phyloP scores from a whole-genome alignment of 2,888 invertebrate species.

The Euzetes globulus region DNA sequence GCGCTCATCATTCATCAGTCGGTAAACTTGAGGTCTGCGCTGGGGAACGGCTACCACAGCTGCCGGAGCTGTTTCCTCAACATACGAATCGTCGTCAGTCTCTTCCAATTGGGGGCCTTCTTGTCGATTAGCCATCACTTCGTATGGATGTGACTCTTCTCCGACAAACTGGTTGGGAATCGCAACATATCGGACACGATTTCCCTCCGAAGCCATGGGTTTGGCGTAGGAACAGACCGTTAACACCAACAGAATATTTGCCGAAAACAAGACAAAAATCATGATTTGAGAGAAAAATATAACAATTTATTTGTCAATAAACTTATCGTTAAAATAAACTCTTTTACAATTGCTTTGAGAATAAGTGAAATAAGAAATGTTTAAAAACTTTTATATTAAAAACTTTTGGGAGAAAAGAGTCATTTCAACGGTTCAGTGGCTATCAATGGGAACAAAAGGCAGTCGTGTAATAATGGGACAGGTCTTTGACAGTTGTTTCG shows the following conservation, averaged over 20 bases:
- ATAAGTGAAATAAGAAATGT: no score
- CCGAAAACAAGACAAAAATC: no score
- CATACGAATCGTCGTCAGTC: conserved; percentile 4
- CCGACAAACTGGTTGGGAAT: background rate
- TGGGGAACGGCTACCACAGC: background rate
- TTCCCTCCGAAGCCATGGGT: background rate
- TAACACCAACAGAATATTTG: background rate
- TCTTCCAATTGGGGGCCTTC: background rate
- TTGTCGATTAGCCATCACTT: background rate
- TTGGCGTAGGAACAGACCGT: background rate
- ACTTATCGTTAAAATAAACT: no score
- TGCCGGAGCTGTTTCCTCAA: background rate
- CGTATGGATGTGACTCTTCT: background rate
- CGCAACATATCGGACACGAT: background rate
- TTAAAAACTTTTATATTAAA: background rate
- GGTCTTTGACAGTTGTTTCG: background rate
- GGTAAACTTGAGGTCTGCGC: background rate
- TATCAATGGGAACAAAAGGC: background rate
- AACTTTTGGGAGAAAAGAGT: background rate
- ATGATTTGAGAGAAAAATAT: no score
- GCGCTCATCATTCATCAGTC: background rate
- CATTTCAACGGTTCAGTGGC: background rate
- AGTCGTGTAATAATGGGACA: no score
- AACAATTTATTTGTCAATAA: no score
- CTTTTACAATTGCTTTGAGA: no score